Evolutionary conservation across 2,113 vertebrate species (phyloP).

Genomic region (Salminus brasiliensis): DNA sequence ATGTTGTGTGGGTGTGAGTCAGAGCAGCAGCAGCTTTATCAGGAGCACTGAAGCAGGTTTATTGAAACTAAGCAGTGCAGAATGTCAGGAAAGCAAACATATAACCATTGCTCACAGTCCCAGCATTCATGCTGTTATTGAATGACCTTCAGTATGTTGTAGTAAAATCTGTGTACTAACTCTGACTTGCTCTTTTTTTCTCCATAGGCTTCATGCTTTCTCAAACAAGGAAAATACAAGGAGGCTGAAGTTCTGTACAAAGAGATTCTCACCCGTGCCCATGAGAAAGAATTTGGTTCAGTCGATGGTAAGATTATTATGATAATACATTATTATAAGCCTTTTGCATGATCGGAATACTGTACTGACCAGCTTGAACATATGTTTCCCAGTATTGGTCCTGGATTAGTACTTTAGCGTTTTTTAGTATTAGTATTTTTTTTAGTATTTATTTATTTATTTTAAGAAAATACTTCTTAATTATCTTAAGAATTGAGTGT

Average conservation of each 20-base stretch:
- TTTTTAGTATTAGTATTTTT: background rate
- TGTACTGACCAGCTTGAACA: too few species aligned
- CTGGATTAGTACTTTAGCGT: background rate
- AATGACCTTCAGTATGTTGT: conserved; percentile 28
- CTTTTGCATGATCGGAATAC: background rate
- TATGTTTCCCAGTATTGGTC: too few species aligned
- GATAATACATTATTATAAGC: background rate
- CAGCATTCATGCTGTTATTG: background rate
- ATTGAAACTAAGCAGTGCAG: background rate
- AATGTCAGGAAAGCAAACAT: background rate
- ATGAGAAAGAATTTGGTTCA: conserved; percentile 97
- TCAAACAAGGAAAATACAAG: conserved; percentile 97
- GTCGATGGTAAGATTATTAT: conserved; percentile 87
- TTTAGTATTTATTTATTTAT: too few species aligned
- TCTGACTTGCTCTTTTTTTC: conserved; percentile 5
- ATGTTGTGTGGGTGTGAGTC: background rate
- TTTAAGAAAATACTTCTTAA: background rate
- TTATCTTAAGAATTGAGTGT: too few species aligned
- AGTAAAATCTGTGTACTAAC: background rate
- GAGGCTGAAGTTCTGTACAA: conserved; percentile 96
- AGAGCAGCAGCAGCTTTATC: background rate
- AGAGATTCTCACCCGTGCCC: conserved; percentile 96
- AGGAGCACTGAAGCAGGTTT: background rate
- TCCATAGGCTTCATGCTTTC: conserved; percentile 93
- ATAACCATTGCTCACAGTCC: background rate